These are phyloP conservation scores for Rhinoraja longicauda DNA, from an alignment of 2,797 vertebrate species.

Conservation along the genomic window DNA sequence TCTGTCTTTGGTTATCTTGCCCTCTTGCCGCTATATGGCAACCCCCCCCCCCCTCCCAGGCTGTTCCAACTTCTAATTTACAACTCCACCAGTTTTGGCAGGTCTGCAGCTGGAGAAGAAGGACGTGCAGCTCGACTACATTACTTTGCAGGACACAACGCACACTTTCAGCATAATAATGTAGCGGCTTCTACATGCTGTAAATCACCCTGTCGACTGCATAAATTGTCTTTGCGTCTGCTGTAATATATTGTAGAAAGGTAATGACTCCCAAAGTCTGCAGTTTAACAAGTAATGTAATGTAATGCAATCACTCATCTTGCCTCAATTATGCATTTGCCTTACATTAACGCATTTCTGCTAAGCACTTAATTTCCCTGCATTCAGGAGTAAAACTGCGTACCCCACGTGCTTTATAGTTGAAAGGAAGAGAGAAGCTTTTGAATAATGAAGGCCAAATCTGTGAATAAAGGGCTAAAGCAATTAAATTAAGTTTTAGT, in stretches of 20 bases:
- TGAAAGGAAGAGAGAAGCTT: not conserved
- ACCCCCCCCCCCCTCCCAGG: not conserved
- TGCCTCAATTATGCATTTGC: constrained; percentile 13
- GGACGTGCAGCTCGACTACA: not conserved
- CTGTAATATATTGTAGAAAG: not conserved
- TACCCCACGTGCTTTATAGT: not conserved
- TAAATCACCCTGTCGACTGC: constrained; percentile 15
- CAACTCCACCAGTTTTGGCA: not conserved
- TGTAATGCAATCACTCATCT: not conserved
- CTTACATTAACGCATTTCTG: not conserved
- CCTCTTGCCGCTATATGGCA: not conserved
- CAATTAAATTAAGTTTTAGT: not conserved
- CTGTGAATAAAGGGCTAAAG: not conserved
- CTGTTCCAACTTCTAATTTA: not conserved
- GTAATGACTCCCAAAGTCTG: constrained; percentile 5
- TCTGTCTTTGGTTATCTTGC: not conserved
- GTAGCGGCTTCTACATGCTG: not conserved
- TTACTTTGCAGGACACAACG: not conserved
- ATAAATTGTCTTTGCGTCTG: constrained; percentile 2
- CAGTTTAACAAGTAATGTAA: constrained; percentile 21
- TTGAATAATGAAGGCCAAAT: not conserved
- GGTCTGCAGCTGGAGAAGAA: not conserved
- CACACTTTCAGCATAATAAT: not conserved
- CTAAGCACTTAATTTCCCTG: not conserved
- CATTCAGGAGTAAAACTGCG: not conserved